A percentile compares a stretch with the other conserved stretches of the same genome.
Evolutionary conservation across 2,797 vertebrate species (phyloP).

Genomic region (Threskiornis aethiopicus): DNA sequence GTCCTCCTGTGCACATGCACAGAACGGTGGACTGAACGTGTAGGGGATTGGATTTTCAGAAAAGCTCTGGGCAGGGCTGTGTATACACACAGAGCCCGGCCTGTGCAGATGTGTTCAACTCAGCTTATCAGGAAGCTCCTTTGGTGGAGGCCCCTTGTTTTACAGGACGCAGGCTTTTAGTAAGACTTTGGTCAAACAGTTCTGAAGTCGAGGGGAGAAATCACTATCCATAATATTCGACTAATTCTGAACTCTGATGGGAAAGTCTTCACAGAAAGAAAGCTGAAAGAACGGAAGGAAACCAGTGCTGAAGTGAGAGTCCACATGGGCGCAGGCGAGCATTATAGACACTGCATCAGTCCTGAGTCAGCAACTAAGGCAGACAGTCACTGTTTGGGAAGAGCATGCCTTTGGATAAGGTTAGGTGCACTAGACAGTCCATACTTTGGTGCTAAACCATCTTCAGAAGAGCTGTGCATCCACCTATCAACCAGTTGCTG

Average conservation of each 20-base stretch:
- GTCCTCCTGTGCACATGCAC: neutral
- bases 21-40: rapidly evolving
- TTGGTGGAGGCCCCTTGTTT: neutral
- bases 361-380: neutral
- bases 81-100: neutral
- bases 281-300: neutral
- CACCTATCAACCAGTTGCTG: neutral
- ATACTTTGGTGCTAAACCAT: neutral
- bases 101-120: neutral
- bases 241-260: neutral
- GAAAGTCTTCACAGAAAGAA: neutral
- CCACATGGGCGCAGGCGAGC: neutral
- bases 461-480: neutral
- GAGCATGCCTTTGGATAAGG: neutral
- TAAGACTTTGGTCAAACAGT: neutral
- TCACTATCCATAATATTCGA: neutral
- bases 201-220: neutral
- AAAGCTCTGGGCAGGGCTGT: neutral
- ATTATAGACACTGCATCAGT: too few species aligned
- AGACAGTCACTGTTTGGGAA: neutral
- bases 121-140: neutral
- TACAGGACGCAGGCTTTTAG: neutral
- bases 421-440: neutral
- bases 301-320: neutral
- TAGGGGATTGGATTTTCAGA: neutral